phyloP scores from a whole-genome alignment of 2,888 invertebrate genomes.

The Desoria tigrina region DNA sequence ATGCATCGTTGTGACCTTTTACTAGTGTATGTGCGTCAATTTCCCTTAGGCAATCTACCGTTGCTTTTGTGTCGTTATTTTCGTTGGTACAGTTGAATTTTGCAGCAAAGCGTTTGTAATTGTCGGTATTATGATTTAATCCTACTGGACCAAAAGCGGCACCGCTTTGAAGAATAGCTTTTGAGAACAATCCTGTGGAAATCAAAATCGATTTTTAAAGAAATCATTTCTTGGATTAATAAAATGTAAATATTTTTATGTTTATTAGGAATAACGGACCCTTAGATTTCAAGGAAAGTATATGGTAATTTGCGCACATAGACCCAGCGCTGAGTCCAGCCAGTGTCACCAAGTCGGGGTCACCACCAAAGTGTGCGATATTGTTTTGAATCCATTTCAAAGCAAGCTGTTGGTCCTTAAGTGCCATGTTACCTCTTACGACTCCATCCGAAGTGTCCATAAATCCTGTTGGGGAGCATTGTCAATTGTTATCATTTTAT shows the following conservation, averaged over 20 bases:
- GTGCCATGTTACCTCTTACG: conserved; percentile 32
- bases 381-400: conserved; percentile 39
- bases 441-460: conserved; percentile 40
- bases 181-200: conserved; percentile 40
- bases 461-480: no score
- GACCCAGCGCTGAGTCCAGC: conserved; percentile 25
- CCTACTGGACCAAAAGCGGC: conserved; percentile 45
- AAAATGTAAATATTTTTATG: no score
- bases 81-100: conserved; percentile 39
- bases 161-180: conserved; percentile 41
- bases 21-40: conserved; percentile 4
- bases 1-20: not conserved
- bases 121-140: conserved; percentile 32
- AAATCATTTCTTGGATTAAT: no score
- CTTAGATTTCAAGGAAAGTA: conserved; percentile 37
- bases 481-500: no score
- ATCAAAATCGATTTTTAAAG: not conserved
- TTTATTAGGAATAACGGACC: conserved; percentile 32
- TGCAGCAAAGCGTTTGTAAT: conserved; percentile 31
- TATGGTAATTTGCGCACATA: conserved; percentile 37
- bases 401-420: conserved; percentile 28
- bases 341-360: conserved; percentile 36
- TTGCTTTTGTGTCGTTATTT: conserved; percentile 19
- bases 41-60: conserved; percentile 25
- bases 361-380: conserved; percentile 34